A percentile compares a stretch with the other conserved stretches of the same genome.
phyloP scores from a whole-genome alignment of 2,888 invertebrate species.

The Lasioglossum morio region DNA sequence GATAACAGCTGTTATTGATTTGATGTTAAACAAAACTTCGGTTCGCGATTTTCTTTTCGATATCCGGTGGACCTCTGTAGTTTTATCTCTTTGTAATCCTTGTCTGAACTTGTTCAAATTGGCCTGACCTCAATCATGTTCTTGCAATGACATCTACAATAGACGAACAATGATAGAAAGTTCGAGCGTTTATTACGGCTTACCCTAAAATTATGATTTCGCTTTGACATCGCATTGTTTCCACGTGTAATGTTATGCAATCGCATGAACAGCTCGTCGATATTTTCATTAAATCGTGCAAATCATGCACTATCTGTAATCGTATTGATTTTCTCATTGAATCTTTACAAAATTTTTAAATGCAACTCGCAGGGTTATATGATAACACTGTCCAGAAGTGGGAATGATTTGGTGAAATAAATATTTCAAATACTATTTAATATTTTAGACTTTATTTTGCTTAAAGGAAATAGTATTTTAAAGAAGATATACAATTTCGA shows the following conservation, averaged over 20 bases:
- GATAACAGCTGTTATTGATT: too few species aligned
- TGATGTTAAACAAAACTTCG: neutral
- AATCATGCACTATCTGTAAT: too few species aligned
- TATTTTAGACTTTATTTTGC: too few species aligned
- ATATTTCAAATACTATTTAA: too few species aligned
- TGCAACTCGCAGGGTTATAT: too few species aligned
- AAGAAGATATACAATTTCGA: too few species aligned
- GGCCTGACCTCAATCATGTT: neutral
- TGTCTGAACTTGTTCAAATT: neutral
- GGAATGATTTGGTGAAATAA: too few species aligned
- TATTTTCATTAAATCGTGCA: neutral
- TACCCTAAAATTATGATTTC: slow-evolving; percentile 23
- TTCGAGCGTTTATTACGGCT: slow-evolving; percentile 23
- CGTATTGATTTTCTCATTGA: too few species aligned
- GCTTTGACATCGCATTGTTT: slow-evolving; percentile 17
- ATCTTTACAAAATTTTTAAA: too few species aligned
- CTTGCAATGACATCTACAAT: neutral
- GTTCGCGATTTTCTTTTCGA: neutral
- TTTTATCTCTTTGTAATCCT: neutral
- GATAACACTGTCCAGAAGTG: too few species aligned
- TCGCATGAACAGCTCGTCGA: slow-evolving; percentile 14
- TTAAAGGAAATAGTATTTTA: too few species aligned
- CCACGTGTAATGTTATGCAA: slow-evolving; percentile 31
- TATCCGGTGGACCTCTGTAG: neutral
- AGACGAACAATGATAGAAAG: slow-evolving; percentile 5